Evolutionary conservation across 2,888 invertebrate species (phyloP).

Genomic region (Diachrysia chrysitis): DNA sequence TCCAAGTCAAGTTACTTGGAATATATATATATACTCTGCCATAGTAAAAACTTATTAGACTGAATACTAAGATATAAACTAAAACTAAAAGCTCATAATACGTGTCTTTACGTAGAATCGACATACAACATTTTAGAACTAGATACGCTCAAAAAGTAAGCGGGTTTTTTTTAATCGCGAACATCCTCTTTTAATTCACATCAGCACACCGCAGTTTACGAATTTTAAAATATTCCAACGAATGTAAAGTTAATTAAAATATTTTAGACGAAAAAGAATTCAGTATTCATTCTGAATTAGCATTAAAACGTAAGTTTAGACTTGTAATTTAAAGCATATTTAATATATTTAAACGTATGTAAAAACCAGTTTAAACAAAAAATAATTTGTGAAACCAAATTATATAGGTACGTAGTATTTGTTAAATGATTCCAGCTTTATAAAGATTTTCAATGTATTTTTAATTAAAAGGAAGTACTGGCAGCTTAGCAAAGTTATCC

Average conservation of each 20-base stretch:
- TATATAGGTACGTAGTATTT: not conserved
- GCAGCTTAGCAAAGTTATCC: not conserved
- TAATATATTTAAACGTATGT: not conserved
- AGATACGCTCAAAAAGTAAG: too few species aligned
- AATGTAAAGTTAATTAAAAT: conserved; percentile 15
- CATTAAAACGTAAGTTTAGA: not conserved
- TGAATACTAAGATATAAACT: too few species aligned
- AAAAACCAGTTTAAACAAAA: not conserved
- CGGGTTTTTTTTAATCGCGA: too few species aligned
- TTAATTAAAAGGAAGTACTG: not conserved
- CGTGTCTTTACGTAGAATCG: too few species aligned
- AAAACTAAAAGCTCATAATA: too few species aligned
- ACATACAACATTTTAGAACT: too few species aligned
- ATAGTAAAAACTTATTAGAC: too few species aligned
- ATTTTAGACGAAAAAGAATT: conserved; percentile 13
- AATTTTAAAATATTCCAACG: conserved; percentile 23
- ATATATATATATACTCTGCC: too few species aligned
- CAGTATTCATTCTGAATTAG: not conserved
- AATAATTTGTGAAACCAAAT: not conserved
- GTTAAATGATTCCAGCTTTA: not conserved
- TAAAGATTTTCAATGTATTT: not conserved
- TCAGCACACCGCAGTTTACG: not conserved
- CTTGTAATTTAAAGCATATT: not conserved
- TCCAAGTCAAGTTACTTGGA: too few species aligned
- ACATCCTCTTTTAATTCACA: not conserved